Conservation (phyloP, 2,797 vertebrate genomes). For the Chaetodon trifasciatus region DNA sequence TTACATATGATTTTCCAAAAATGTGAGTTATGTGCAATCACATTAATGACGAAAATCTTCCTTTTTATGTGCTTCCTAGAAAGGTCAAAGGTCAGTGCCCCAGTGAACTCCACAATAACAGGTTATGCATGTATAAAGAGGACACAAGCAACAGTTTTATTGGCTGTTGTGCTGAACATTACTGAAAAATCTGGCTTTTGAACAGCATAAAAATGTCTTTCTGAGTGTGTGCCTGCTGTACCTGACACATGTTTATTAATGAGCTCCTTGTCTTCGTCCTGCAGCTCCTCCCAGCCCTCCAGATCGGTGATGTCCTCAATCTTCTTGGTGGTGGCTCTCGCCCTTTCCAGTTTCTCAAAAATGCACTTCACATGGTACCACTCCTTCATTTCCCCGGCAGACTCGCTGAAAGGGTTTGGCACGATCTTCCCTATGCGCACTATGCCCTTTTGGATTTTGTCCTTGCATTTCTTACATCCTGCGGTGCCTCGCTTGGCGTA, state of each 20-base stretch:
- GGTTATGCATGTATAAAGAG: too few relatives aligned
- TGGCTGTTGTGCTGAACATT: neutral
- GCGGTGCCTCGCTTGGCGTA: conserved; percentile 97
- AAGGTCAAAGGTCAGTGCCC: neutral
- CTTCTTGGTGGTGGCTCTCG: conserved; percentile 95
- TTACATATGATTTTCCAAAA: too few relatives aligned
- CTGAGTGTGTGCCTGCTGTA: conserved; percentile 23
- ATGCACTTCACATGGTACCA: conserved; percentile 98
- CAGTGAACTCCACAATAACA: neutral
- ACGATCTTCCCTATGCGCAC: conserved; percentile 96
- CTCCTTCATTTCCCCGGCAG: conserved; percentile 98
- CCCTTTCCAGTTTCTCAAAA: conserved; percentile 96
- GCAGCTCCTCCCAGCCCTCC: conserved; percentile 96
- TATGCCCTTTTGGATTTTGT: conserved; percentile 95
- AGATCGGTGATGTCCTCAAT: conserved; percentile 97
- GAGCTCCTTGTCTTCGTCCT: conserved; percentile 92
- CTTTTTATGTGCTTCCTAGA: neutral
- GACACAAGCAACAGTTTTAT: neutral
- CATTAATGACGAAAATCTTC: too few relatives aligned
- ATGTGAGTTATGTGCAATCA: too few relatives aligned
- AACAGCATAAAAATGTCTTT: conserved; percentile 40
- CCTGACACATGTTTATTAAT: conserved; percentile 93
- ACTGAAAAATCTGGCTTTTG: neutral
- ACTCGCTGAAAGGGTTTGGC: conserved; percentile 97
- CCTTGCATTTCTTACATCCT: conserved; percentile 98